Percentiles rank a stretch among this genome's conserved stretches.
These are phyloP conservation scores for Ammodytes dubius DNA, from an alignment of 2,113 vertebrate genomes.

Conservation along the genomic window DNA sequence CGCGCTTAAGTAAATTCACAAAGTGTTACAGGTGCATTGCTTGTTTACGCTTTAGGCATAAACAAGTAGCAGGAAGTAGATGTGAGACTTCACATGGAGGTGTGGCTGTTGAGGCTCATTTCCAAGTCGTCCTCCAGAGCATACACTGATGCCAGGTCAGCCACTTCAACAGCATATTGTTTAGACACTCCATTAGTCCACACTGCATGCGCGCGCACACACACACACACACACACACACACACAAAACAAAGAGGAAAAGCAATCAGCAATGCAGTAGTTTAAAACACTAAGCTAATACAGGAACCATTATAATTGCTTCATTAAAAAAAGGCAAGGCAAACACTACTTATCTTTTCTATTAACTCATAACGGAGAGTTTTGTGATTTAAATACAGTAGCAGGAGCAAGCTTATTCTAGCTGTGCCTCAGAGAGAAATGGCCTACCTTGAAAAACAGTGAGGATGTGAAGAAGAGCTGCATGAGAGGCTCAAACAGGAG, in stretches of 20 bases:
- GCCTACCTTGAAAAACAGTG: slow-evolving; percentile 93
- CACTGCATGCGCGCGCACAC: slow-evolving; percentile 82
- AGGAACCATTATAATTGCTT: background rate
- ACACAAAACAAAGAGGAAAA: background rate
- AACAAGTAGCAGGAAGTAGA: slow-evolving; percentile 16
- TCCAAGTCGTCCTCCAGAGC: slow-evolving; percentile 81
- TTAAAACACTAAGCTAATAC: slow-evolving; percentile 16
- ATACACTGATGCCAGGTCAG: slow-evolving; percentile 86
- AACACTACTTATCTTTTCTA: background rate
- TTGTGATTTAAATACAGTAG: background rate
- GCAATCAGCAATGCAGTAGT: background rate
- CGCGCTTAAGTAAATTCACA: slow-evolving; percentile 10
- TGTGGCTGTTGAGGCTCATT: slow-evolving; percentile 81
- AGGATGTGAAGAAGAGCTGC: slow-evolving; percentile 93
- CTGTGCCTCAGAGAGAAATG: background rate
- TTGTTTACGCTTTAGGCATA: slow-evolving; percentile 32
- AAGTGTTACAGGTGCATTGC: slow-evolving; percentile 19
- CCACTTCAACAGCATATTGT: slow-evolving; percentile 92
- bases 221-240: background rate
- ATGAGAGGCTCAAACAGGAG: slow-evolving; percentile 88
- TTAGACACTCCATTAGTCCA: slow-evolving; percentile 90
- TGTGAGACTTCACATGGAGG: slow-evolving; percentile 82
- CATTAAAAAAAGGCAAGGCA: background rate
- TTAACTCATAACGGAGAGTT: background rate
- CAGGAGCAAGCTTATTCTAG: background rate